These are phyloP conservation scores for Chelonoidis abingdonii DNA, from an alignment of 2,113 vertebrate species.

Conservation along the genomic window DNA sequence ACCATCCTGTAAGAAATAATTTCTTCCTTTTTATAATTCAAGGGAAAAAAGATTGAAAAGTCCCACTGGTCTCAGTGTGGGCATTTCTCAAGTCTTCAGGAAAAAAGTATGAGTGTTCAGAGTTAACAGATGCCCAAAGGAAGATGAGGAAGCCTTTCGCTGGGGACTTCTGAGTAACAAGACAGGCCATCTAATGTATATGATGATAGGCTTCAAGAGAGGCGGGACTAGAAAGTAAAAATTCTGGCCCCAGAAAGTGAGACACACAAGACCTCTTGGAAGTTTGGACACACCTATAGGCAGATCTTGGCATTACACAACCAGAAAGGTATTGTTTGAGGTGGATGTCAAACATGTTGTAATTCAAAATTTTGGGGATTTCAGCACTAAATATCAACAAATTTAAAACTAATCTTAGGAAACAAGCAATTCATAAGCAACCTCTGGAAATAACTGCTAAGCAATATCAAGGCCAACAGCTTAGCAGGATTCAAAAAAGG, in stretches of 20 bases:
- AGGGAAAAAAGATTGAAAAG: not conserved
- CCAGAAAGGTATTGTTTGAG: not conserved
- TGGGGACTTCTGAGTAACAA: not conserved
- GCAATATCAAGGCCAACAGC: slow-evolving; percentile 8
- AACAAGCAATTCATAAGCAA: not conserved
- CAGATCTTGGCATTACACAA: not conserved
- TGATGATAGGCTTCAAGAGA: not conserved
- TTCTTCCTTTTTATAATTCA: not conserved
- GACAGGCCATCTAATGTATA: not conserved
- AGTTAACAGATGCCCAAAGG: not conserved
- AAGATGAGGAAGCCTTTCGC: not conserved
- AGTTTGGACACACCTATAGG: not conserved
- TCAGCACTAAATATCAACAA: not conserved
- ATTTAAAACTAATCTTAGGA: not conserved
- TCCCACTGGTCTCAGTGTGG: not conserved
- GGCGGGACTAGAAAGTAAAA: not conserved
- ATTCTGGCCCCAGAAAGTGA: not conserved
- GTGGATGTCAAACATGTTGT: not conserved
- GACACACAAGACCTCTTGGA: not conserved
- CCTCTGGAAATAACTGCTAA: slow-evolving; percentile 28
- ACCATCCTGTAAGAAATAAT: not conserved
- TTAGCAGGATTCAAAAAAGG: slow-evolving; percentile 31
- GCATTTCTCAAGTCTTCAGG: not conserved
- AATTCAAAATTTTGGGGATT: not conserved
- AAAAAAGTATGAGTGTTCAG: not conserved